phyloP scores from a whole-genome alignment of 1,140 invertebrate species.

The Drosophila oshimai region DNA sequence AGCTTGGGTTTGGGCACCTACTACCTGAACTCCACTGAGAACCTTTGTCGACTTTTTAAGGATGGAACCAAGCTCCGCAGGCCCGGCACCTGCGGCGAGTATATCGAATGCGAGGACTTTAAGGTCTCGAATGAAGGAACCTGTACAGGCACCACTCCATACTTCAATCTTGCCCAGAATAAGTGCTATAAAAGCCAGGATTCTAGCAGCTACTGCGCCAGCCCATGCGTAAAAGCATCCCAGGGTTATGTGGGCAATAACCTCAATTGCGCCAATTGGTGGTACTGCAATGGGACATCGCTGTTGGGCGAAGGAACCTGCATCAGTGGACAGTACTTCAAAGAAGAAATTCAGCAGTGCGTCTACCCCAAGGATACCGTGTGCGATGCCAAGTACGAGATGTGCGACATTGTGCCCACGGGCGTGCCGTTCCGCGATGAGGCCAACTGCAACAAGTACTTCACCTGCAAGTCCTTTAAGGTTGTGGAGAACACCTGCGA shows the following conservation, averaged over 20 bases:
- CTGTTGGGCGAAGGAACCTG: slow-evolving; percentile 26
- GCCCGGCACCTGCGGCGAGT: slow-evolving; percentile 51
- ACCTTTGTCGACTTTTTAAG: slow-evolving; percentile 58
- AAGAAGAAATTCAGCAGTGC: slow-evolving; percentile 22
- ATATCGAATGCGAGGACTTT: slow-evolving; percentile 40
- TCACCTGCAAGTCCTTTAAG: slow-evolving; percentile 15
- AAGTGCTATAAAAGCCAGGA: slow-evolving; percentile 6
- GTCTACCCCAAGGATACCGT: slow-evolving; percentile 26
- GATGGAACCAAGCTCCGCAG: slow-evolving; percentile 45
- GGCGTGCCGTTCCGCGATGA: slow-evolving; percentile 22
- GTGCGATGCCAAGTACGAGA: slow-evolving; percentile 46
- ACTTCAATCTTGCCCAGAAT: neutral
- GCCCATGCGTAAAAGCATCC: neutral
- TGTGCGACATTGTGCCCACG: slow-evolving; percentile 43
- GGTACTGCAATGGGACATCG: slow-evolving; percentile 38
- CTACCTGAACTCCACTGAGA: slow-evolving; percentile 7
- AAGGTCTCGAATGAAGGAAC: neutral
- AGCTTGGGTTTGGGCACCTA: slow-evolving; percentile 43
- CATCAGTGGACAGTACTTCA: slow-evolving; percentile 27
- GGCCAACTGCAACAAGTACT: slow-evolving; percentile 52
- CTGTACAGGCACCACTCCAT: neutral
- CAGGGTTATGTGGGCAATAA: slow-evolving; percentile 35
- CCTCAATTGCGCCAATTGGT: slow-evolving; percentile 54
- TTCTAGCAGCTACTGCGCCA: slow-evolving; percentile 28
- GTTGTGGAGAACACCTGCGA: slow-evolving; percentile 11